Evolutionary conservation across 2,113 vertebrate species (phyloP).

Genomic region (Dendropsophus ebraccatus): DNA sequence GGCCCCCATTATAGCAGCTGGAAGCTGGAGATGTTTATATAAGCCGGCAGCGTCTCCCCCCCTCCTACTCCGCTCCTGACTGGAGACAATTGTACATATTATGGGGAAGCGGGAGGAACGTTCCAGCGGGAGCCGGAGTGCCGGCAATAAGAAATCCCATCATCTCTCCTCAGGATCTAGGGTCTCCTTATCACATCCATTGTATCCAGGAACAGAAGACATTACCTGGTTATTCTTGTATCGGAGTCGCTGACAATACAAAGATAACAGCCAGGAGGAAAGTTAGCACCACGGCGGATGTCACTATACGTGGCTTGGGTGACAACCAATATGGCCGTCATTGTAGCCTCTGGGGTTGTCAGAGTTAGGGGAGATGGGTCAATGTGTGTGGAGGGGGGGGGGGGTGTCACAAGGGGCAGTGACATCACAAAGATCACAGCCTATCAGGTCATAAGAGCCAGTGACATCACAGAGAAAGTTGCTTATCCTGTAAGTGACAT

Average conservation of each 20-base stretch:
- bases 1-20: not conserved
- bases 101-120: not conserved
- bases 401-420: not conserved
- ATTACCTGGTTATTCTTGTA: not conserved
- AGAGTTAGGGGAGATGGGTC: too few species aligned
- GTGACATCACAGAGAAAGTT: too few species aligned
- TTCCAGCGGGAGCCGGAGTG: not conserved
- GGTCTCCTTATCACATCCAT: not conserved
- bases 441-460: not conserved
- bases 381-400: too few species aligned
- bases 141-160: not conserved
- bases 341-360: too few species aligned
- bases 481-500: too few species aligned
- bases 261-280: not conserved
- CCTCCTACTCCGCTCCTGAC: not conserved
- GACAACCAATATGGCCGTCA: not conserved
- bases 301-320: not conserved
- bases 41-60: not conserved
- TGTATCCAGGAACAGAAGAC: not conserved
- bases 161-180: not conserved
- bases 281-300: too few species aligned
- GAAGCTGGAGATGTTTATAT: not conserved
- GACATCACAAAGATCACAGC: not conserved
- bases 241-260: not conserved
- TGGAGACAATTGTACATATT: not conserved